These are phyloP conservation scores for Tadarida brasiliensis DNA, from an alignment of 2,797 vertebrate species.

Conservation along the genomic window DNA sequence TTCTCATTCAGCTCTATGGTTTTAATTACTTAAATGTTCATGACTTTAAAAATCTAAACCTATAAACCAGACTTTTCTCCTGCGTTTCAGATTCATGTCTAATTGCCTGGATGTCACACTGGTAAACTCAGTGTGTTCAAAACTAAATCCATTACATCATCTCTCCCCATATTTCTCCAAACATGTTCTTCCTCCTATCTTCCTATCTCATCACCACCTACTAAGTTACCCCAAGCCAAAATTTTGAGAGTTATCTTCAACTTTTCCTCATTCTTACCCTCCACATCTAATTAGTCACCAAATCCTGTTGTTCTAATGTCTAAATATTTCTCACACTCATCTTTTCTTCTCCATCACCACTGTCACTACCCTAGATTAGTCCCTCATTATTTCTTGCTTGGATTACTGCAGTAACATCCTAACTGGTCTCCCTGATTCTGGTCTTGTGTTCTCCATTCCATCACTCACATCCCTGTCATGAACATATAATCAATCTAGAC, in stretches of 20 bases:
- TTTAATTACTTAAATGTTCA: slow-evolving; percentile 16
- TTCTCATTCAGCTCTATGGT: not conserved
- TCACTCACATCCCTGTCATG: slow-evolving; percentile 56
- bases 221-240: not conserved
- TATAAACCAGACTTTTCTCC: not conserved
- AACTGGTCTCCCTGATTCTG: not conserved
- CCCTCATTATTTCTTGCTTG: slow-evolving; percentile 21
- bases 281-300: not conserved
- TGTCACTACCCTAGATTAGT: not conserved
- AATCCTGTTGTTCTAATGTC: not conserved
- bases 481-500: slow-evolving; percentile 69
- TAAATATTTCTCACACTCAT: not conserved
- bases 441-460: slow-evolving; percentile 22
- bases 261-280: not conserved
- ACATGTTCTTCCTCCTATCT: not conserved
- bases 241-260: not conserved
- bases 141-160: not conserved
- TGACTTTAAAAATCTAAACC: slow-evolving; percentile 52
- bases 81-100: slow-evolving; percentile 5
- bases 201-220: not conserved
- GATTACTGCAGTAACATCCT: not conserved
- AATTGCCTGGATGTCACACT: not conserved
- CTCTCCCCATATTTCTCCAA: not conserved
- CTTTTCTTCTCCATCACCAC: not conserved
- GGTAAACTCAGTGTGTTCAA: not conserved